Percentiles rank a stretch among this genome's conserved stretches.
Conservation (phyloP, 2,113 vertebrate species). For the Pungitius pungitius region DNA sequence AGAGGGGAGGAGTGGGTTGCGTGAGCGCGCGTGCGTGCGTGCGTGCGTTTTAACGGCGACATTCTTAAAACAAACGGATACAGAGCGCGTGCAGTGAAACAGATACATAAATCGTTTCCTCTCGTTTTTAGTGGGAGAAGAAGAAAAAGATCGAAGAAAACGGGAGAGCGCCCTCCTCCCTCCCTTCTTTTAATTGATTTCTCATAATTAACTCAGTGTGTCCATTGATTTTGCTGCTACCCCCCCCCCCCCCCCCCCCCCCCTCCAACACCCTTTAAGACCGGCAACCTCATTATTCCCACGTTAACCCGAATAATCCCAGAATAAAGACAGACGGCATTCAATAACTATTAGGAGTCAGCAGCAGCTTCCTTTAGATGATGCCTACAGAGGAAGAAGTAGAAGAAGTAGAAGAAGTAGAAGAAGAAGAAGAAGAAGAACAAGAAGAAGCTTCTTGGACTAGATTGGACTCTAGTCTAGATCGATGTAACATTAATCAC, state of each 20-base stretch:
- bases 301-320: constrained; percentile 73
- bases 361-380: constrained; percentile 16
- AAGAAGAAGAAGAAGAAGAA: background rate
- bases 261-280: constrained; percentile 46
- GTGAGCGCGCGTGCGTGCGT: constrained; percentile 9
- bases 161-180: background rate
- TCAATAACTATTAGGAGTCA: constrained; percentile 72
- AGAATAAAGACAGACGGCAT: constrained; percentile 72
- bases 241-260: constrained; percentile 53
- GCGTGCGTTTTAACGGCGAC: constrained; percentile 4
- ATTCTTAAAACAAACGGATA: constrained; percentile 5
- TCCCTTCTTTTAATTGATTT: constrained; percentile 80
- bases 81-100: background rate
- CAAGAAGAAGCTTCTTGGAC: background rate
- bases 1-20: constrained; percentile 10
- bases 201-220: constrained; percentile 81
- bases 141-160: background rate
- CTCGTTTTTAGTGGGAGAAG: background rate
- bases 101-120: background rate
- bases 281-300: constrained; percentile 75
- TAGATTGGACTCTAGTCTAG: background rate
- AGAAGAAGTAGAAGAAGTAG: background rate
- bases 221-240: constrained; percentile 74
- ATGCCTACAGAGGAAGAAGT: background rate
- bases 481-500: background rate